Evolutionary conservation across 1,140 invertebrate species (phyloP), one percentile per base, ranked within the genome.

Genomic region (Thaumatotibia leucotreta): DNA sequence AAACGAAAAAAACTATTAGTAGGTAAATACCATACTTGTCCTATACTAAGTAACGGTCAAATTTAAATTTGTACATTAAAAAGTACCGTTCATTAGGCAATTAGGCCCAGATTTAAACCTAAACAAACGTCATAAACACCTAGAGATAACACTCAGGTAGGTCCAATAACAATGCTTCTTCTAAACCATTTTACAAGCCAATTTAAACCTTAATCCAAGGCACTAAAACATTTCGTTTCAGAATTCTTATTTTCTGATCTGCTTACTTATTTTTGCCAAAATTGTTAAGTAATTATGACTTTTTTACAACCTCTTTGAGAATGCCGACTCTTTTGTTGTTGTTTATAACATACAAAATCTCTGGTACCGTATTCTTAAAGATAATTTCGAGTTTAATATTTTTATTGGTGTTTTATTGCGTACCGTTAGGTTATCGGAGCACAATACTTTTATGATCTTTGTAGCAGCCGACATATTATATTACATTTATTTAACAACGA

Each of bases 251-350:
- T 64, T 52, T 63, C 1, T n/a, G 17, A 67, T 22, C 22, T 50
- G 62, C 45, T 64, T 66, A 64, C 32, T 24, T 32, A 66, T 61
- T 22, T 65, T 70, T 70, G 74, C 33, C 6, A 35, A 64, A 70
- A 31, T 63, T 63, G 54, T 31, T 68, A 70, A 68, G 66, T 68
- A 69, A 75, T 79, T 69, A 79, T 70, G 69, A 72, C 65, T 45
- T 73, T 68, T 74, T 76, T 71, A 75, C 69, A 70, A 68, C 67
- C 14, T 22, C 68, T 73, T 73, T 76, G 70, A 71, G 35, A 11
- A 9, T 17, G 67, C 72, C 76, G 74, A 67, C 68, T 9, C 35
- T 64, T 68, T 77, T 78, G 69, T 72, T 66, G 61, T 39, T 61
- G 24, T 33, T 32, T 45, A 75, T 66, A 75, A 77, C 68, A 73